Base-by-base conservation (phyloP, 1,140 invertebrate species). In the Caenorhabditis briggsae region DNA sequence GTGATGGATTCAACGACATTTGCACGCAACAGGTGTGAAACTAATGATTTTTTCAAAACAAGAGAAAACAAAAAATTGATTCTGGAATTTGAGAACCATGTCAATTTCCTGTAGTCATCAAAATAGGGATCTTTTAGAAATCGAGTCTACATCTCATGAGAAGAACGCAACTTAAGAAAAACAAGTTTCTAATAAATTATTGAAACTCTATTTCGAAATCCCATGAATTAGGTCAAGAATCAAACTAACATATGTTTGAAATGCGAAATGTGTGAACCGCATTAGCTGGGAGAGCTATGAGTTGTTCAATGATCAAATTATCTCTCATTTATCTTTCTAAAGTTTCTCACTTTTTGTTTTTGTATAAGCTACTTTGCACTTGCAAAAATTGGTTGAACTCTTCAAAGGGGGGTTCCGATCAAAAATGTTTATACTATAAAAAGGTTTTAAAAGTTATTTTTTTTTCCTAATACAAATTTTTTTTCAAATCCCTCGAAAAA, bases 231-330 rank as follows among this genome's bases (percentile, higher is more conserved):
- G 64, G 64, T 70, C 64, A 70, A 70, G 64, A 70, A 70, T 70
- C 64, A n/a, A 16, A 70, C 43, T 14, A 70, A 70, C 64, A 70
- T 46, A 46, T 70, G 64, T 70, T 46, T 33, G 41, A n/a, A 70
- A 43, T 33, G 12, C 16, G 16, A 82, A 82, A 53, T 82, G 78
- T 82, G 53, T 53, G 53, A 56, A 82, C 78, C 78, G 46, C 48
- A 82, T 82, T 55, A 56, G 53, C 48, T 82, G 78, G 48, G 78
- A 55, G 48, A 82, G 48, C 48, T 82, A 55, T 82, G 78, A 82
- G 53, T 16, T 82, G 78, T 82, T 82, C 48, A 56, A 53, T 33
- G 53, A 56, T 82, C 78, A 82, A 82, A 82, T 82, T 55, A 56
- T 55, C 48, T 56, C 48, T 82, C 78, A 82, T 70, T 70, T 70